These are phyloP conservation scores for Phoenicopterus ruber DNA, from an alignment of 2,113 vertebrate species.

Conservation along the genomic window DNA sequence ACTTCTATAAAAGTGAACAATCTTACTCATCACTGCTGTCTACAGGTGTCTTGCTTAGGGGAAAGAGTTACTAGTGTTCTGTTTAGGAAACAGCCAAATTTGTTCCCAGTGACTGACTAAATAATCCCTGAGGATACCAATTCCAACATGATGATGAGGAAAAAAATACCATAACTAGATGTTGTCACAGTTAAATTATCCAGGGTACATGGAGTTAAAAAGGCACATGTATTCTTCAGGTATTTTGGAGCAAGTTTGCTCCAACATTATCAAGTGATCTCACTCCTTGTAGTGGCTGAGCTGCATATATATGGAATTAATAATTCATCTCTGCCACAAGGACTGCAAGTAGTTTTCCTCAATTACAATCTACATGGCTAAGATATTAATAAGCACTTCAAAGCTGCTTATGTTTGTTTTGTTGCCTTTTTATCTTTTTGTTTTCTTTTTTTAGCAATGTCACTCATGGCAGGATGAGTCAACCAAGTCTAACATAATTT, in stretches of 20 bases:
- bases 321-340: background rate
- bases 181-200: background rate
- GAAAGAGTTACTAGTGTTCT: background rate
- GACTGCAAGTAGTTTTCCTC: background rate
- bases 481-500: background rate
- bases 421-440: background rate
- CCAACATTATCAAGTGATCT: background rate
- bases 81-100: background rate
- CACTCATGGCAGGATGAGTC: background rate
- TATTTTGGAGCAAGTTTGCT: background rate
- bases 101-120: background rate
- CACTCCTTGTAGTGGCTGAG: background rate
- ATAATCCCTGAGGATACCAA: background rate
- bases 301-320: background rate
- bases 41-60: background rate
- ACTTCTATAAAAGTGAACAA: background rate
- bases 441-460: background rate
- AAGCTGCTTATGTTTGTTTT: background rate
- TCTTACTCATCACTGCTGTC: background rate
- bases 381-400: conserved; percentile 1
- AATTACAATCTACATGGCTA: background rate
- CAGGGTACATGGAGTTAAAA: background rate
- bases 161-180: background rate
- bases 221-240: background rate
- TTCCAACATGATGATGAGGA: background rate